These are phyloP conservation scores for Drosophila quadrilineata DNA, from an alignment of 1,140 invertebrate genomes.

Conservation along the genomic window DNA sequence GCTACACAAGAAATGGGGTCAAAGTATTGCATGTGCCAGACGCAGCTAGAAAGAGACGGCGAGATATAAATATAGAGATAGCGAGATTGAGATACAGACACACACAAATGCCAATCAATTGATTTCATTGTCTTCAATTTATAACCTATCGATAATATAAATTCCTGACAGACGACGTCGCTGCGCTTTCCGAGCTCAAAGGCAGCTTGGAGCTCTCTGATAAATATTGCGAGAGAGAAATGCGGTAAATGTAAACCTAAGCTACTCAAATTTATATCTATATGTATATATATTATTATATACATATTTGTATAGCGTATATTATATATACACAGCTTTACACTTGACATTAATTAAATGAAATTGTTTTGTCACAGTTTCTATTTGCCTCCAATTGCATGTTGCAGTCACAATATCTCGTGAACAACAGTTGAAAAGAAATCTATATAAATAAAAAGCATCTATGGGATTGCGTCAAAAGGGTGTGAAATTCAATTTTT, in stretches of 20 bases:
- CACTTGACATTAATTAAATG: constrained; percentile 72
- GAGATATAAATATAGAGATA: constrained; percentile 18
- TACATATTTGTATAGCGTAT: constrained; percentile 5
- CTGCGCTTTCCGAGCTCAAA: constrained; percentile 31
- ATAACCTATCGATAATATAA: constrained; percentile 77
- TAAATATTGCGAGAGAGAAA: too few species aligned
- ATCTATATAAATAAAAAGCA: too few species aligned
- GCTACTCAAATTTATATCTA: too few species aligned
- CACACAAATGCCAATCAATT: constrained; percentile 74
- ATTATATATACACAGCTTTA: constrained; percentile 35
- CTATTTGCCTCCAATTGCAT: constrained; percentile 21
- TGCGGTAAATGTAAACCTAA: too few species aligned
- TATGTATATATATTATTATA: constrained; percentile 20
- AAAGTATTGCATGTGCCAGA: constrained; percentile 66
- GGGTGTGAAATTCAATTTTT: too few species aligned
- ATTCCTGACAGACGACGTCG: constrained; percentile 54
- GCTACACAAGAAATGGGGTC: constrained; percentile 62
- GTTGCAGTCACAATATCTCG: constrained; percentile 9
- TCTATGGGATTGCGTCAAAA: too few species aligned
- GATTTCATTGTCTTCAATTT: constrained; percentile 80
- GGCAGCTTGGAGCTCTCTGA: constrained; percentile 39
- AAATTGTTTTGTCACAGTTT: constrained; percentile 66
- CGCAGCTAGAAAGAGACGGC: constrained; percentile 9
- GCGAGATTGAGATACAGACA: constrained; percentile 33
- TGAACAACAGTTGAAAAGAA: too few species aligned